Evolutionary conservation across 2,797 vertebrate species (phyloP), one percentile per base, ranked within the genome.

Genomic region (Cyclopterus lumpus): DNA sequence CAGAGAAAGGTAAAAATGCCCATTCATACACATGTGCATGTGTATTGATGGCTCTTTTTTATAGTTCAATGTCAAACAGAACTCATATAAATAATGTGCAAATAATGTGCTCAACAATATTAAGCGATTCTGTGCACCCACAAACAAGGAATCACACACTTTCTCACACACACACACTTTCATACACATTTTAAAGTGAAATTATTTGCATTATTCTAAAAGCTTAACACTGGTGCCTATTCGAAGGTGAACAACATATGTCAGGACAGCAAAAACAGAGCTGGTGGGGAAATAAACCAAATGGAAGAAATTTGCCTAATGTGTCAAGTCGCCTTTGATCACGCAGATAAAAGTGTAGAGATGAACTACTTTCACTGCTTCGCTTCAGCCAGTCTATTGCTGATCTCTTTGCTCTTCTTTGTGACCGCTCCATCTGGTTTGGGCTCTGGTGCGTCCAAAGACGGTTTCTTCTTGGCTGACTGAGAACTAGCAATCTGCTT

Each of bases 381-480:
- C 3, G 96, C 97, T 88, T 99, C 98, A 73, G 98, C 97, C 94
- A 99, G 96, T 97, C 98, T 99, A 93, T 99, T 99, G 95, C 97
- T 99, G 81, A 99, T 97, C 96, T 99, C 97, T 95, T 98, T 97
- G 91, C 96, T 97, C 90, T 97, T 97, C 95, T 98, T 98, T 86
- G 96, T 97, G 86, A 97, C 95, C 0, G 93, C 95, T n/a, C 94
- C 96, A 1, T 96, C 97, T 8, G 96, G 93, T 59, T 93, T 96
- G 69, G 96, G 40, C 67, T 95, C 89, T 22, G 92, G 67, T 74
- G 94, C 62, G 32, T 77, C 91, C 77, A 91, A 91, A 0, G 93
- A 61, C 0, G 92, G 88, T 94, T 98, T 99, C 94, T 99, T 99
- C 96, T 98, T 99, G 86, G 95, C 90, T 44, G 95, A 92, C 88